These are phyloP conservation scores for Melanotaenia trifasciata DNA, from an alignment of 2,797 vertebrate genomes.

Conservation along the genomic window DNA sequence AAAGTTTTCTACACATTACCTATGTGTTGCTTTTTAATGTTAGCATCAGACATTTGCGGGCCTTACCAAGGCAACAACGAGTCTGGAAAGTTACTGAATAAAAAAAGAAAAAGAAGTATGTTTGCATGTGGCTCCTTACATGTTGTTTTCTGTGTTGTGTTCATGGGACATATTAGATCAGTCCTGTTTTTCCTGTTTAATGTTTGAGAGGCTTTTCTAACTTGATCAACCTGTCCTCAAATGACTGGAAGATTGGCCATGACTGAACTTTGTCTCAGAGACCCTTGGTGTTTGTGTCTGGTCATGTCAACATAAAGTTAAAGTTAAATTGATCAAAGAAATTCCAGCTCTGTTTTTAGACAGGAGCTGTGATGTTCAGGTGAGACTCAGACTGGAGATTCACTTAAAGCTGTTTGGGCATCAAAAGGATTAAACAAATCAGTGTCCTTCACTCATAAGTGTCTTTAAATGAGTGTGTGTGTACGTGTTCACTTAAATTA, in stretches of 20 bases:
- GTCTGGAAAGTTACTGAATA: background rate
- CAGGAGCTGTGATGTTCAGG: slow-evolving; percentile 16
- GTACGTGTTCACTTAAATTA: slow-evolving; percentile 41
- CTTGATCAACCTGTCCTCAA: background rate
- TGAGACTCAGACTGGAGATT: slow-evolving; percentile 23
- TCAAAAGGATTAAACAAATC: slow-evolving; percentile 9
- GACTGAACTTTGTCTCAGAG: background rate
- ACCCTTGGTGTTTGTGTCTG: background rate
- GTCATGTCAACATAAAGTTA: slow-evolving; percentile 1
- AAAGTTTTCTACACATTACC: background rate
- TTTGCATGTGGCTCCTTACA: background rate
- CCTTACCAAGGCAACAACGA: background rate
- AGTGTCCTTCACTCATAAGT: background rate
- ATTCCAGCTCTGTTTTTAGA: slow-evolving; percentile 19
- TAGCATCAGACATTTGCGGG: background rate
- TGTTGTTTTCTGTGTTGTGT: background rate
- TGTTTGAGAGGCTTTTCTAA: background rate
- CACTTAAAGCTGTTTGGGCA: slow-evolving; percentile 9
- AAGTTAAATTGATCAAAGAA: slow-evolving; percentile 11
- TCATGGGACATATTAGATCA: background rate
- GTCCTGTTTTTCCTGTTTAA: background rate
- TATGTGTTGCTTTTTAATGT: background rate
- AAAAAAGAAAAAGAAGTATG: background rate
- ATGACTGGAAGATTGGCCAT: background rate
- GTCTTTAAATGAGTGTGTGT: background rate